Evolutionary conservation across 2,113 vertebrate species (phyloP).

Genomic region (Panthera tigris): DNA sequence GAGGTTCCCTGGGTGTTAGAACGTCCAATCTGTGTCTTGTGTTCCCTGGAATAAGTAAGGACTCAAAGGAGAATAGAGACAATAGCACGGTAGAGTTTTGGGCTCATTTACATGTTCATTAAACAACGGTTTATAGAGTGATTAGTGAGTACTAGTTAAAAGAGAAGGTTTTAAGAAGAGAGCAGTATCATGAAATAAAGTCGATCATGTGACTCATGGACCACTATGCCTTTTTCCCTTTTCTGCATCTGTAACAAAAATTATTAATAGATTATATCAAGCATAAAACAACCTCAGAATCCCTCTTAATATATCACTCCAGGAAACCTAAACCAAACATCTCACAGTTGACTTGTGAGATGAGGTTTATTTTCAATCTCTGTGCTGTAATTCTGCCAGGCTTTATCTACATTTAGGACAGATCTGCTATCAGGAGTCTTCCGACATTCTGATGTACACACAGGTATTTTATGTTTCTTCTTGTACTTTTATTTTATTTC

Average conservation of each 20-base stretch:
- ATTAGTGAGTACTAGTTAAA: not conserved
- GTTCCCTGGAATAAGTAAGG: not conserved
- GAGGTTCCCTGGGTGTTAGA: not conserved
- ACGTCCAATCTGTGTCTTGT: not conserved
- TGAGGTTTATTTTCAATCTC: not conserved
- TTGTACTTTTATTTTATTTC: not conserved
- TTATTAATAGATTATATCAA: no score
- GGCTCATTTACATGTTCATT: not conserved
- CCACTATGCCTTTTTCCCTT: not conserved
- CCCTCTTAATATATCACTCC: not conserved
- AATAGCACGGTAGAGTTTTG: not conserved
- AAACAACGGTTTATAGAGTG: not conserved
- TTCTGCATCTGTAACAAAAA: not conserved
- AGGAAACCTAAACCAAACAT: not conserved
- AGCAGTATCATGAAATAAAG: not conserved
- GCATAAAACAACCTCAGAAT: not conserved
- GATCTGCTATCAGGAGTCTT: not conserved
- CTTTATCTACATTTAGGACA: not conserved
- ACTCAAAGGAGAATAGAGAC: not conserved
- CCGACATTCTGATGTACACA: not conserved
- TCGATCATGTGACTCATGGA: not conserved
- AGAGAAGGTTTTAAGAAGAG: not conserved
- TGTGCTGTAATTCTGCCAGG: not conserved
- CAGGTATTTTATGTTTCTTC: not conserved
- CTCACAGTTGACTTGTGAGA: not conserved